A percentile compares a stretch with the other conserved stretches of the same genome.
phyloP scores from a whole-genome alignment of 1,140 invertebrate genomes.

The Cecropterus lyciades region DNA sequence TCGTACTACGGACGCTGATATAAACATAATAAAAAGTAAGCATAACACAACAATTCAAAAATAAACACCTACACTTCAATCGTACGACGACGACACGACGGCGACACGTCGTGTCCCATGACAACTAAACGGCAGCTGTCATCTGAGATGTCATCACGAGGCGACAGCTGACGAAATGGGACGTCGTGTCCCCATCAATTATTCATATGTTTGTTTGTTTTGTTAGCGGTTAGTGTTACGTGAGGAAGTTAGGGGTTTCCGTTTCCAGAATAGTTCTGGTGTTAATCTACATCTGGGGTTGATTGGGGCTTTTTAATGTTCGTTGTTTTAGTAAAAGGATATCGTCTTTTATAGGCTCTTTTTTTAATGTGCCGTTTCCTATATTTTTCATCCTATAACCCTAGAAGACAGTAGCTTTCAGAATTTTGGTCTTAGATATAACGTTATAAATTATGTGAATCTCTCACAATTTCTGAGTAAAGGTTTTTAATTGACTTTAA shows the following conservation, averaged over 20 bases:
- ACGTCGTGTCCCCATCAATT: constrained; percentile 76
- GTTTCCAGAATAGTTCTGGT: constrained; percentile 59
- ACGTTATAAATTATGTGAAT: too few relatives aligned
- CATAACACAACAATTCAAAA: background rate
- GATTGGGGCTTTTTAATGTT: constrained; percentile 52
- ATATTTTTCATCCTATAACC: too few relatives aligned
- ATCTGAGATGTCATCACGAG: constrained; percentile 68
- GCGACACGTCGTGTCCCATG: constrained; percentile 18
- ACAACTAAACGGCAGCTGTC: constrained; percentile 34
- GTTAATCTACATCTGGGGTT: constrained; percentile 30
- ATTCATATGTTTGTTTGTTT: constrained; percentile 57
- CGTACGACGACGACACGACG: constrained; percentile 16
- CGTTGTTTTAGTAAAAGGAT: constrained; percentile 42
- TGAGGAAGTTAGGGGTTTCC: constrained; percentile 60
- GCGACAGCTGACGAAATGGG: constrained; percentile 73
- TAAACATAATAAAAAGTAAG: too few relatives aligned
- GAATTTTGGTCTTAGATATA: too few relatives aligned
- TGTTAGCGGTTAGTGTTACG: constrained; percentile 58
- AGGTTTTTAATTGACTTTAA: too few relatives aligned
- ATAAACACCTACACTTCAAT: background rate
- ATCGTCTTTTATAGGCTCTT: background rate
- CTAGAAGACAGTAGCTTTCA: too few relatives aligned
- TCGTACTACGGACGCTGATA: too few relatives aligned
- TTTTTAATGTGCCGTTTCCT: too few relatives aligned
- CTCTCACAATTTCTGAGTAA: too few relatives aligned